phyloP scores from a whole-genome alignment of 2,113 vertebrate species.

The Scalopus aquaticus region DNA sequence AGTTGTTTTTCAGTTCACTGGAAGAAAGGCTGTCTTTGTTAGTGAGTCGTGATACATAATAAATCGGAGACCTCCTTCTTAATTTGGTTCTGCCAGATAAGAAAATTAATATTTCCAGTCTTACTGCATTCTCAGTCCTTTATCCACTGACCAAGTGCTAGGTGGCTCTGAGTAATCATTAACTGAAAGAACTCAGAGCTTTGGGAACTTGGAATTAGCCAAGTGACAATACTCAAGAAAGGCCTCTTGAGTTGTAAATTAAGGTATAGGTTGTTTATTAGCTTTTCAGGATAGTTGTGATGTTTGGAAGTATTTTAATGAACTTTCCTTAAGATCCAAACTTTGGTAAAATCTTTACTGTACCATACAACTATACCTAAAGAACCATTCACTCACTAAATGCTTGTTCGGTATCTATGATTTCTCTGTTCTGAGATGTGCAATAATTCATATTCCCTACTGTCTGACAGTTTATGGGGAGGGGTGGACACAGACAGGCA shows the following conservation, averaged over 20 bases:
- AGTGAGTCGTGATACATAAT: not conserved
- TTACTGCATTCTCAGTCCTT: not conserved
- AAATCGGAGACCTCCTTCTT: not conserved
- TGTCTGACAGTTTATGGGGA: not conserved
- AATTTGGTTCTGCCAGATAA: not conserved
- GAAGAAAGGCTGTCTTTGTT: conserved; percentile 42
- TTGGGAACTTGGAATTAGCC: not conserved
- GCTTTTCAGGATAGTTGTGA: conserved; percentile 22
- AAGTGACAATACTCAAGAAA: not conserved
- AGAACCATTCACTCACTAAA: conserved; percentile 1
- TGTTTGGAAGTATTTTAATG: conserved; percentile 38
- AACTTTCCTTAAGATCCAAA: not conserved
- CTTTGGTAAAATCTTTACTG: not conserved
- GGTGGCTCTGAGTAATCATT: conserved; percentile 13
- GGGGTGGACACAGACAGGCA: not conserved
- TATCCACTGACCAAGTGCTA: not conserved
- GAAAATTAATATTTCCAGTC: conserved; percentile 16
- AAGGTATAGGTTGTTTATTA: not conserved
- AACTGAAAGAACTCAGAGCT: not conserved
- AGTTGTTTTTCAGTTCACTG: not conserved
- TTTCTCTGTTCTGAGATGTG: not conserved
- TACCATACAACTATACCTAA: not conserved
- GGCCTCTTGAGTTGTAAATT: not conserved
- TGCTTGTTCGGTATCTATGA: not conserved
- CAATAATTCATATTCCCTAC: not conserved